These are phyloP conservation scores for Oryctes rhinoceros DNA, from an alignment of 1,140 invertebrate species.

Conservation along the genomic window DNA sequence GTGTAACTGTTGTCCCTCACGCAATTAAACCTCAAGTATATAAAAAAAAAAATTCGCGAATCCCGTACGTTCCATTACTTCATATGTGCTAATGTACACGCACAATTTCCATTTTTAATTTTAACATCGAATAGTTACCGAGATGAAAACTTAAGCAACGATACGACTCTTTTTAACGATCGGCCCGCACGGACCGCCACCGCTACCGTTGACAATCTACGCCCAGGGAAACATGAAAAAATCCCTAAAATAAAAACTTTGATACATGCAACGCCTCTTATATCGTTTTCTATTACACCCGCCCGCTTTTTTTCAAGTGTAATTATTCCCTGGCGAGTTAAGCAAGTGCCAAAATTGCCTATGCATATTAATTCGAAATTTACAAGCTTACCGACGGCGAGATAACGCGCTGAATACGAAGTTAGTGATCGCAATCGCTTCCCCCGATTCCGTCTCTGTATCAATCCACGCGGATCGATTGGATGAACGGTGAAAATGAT, in stretches of 20 bases:
- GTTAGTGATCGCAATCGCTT: background rate
- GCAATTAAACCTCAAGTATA: too few species aligned
- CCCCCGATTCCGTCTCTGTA: background rate
- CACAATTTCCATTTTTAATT: too few species aligned
- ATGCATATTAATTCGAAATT: conserved; percentile 11
- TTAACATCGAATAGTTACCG: too few species aligned
- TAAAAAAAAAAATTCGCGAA: too few species aligned
- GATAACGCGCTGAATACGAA: background rate
- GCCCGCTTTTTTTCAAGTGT: background rate
- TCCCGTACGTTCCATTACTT: too few species aligned
- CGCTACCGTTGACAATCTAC: background rate
- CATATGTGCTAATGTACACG: too few species aligned
- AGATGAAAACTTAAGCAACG: too few species aligned
- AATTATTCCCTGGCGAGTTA: background rate
- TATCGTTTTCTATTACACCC: background rate
- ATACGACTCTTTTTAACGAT: too few species aligned
- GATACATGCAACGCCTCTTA: background rate
- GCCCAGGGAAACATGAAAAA: background rate
- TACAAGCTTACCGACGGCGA: background rate
- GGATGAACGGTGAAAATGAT: background rate
- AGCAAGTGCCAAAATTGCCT: conserved; percentile 9
- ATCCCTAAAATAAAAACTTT: background rate
- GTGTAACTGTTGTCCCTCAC: too few species aligned
- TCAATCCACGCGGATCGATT: background rate
- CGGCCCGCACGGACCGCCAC: too few species aligned